Evolutionary conservation across 2,888 invertebrate species (phyloP).

Genomic region (Erebia ligea): DNA sequence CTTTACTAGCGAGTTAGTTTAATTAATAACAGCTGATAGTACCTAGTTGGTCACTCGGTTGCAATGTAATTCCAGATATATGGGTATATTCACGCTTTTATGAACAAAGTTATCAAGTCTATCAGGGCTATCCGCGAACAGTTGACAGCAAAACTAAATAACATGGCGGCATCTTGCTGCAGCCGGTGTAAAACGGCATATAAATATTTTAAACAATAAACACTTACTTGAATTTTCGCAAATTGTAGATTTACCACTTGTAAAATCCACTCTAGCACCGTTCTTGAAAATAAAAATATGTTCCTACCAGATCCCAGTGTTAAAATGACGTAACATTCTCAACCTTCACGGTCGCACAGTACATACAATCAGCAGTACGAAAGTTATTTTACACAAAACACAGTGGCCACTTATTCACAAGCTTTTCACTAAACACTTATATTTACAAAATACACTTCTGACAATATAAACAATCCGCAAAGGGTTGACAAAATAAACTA

Average conservation of each 20-base stretch:
- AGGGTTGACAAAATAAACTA: slow-evolving; percentile 64
- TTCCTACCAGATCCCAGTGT: slow-evolving; percentile 74
- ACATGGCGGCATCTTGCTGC: slow-evolving; percentile 81
- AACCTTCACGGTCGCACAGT: slow-evolving; percentile 82
- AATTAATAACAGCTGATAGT: slow-evolving; percentile 31
- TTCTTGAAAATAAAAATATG: slow-evolving; percentile 62
- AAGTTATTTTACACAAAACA: slow-evolving; percentile 51
- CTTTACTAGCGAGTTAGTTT: slow-evolving; percentile 30
- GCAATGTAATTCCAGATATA: slow-evolving; percentile 9
- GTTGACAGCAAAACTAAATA: slow-evolving; percentile 81
- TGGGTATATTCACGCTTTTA: slow-evolving; percentile 33
- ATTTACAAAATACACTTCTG: slow-evolving; percentile 54
- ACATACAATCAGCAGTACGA: slow-evolving; percentile 64
- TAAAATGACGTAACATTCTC: slow-evolving; percentile 83
- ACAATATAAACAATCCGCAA: slow-evolving; percentile 47
- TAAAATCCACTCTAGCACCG: slow-evolving; percentile 59
- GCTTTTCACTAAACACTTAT: slow-evolving; percentile 49
- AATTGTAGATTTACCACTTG: slow-evolving; percentile 52
- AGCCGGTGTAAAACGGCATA: slow-evolving; percentile 72
- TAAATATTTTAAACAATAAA: slow-evolving; percentile 57
- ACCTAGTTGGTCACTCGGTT: slow-evolving; percentile 6
- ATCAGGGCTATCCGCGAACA: slow-evolving; percentile 65
- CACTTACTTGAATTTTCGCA: slow-evolving; percentile 57
- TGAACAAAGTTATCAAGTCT: slow-evolving; percentile 42
- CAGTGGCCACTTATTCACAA: slow-evolving; percentile 50